phyloP scores from a whole-genome alignment of 2,113 vertebrate species.

The Furnarius figulus region DNA sequence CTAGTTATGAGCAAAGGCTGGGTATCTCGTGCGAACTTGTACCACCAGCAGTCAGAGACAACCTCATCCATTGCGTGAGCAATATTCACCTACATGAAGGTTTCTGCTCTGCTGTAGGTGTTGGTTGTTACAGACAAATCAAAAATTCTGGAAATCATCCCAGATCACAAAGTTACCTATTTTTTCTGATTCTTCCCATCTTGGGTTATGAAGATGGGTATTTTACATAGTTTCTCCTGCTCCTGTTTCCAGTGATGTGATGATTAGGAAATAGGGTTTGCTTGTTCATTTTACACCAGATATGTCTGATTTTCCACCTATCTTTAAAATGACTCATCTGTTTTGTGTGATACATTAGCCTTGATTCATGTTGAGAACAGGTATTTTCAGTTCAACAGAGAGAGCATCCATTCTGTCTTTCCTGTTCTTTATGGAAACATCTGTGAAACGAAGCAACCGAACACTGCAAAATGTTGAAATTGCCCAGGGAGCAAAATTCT shows the following conservation, averaged over 20 bases:
- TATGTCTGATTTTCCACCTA: background rate
- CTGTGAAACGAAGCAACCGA: background rate
- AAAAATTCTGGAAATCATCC: background rate
- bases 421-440: background rate
- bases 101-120: background rate
- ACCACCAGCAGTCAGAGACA: background rate
- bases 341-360: background rate
- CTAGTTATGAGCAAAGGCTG: background rate
- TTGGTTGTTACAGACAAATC: background rate
- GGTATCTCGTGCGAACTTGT: background rate
- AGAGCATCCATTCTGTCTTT: background rate
- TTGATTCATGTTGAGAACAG: background rate
- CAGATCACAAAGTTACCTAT: background rate
- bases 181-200: background rate
- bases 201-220: background rate
- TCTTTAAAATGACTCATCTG: background rate
- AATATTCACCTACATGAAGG: background rate
- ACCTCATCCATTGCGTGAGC: background rate
- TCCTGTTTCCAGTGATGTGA: background rate
- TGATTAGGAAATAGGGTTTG: background rate
- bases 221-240: background rate
- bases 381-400: background rate
- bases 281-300: background rate
- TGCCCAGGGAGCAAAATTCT: background rate
- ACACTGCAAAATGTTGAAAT: constrained; percentile 8